A percentile compares a stretch with the other conserved stretches of the same genome.
These are phyloP conservation scores for Drosophila putrida DNA, from an alignment of 2,888 invertebrate genomes.

Conservation along the genomic window DNA sequence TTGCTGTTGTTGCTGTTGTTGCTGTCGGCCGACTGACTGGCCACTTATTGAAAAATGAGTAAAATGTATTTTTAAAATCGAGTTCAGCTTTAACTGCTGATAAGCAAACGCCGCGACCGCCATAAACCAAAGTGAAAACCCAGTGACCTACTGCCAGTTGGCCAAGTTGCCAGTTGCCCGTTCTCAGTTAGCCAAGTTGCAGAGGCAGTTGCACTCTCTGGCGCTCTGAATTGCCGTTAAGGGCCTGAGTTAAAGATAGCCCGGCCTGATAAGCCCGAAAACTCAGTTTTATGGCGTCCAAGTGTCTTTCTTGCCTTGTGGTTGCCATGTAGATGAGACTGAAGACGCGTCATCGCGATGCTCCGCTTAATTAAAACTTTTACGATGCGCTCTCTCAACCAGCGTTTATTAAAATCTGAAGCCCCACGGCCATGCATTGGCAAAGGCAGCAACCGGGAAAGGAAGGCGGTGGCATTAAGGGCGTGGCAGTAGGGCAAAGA, in stretches of 20 bases:
- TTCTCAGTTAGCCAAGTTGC: conserved; percentile 46
- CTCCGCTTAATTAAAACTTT: conserved; percentile 75
- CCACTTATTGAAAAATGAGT: conserved; percentile 74
- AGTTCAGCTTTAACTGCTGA: conserved; percentile 65
- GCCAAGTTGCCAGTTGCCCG: conserved; percentile 3
- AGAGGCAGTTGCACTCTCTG: conserved; percentile 16
- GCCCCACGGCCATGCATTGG: conserved; percentile 50
- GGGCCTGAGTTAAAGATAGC: conserved; percentile 37
- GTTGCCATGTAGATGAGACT: conserved; percentile 42
- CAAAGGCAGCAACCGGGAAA: neutral
- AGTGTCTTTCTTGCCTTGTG: conserved; percentile 29
- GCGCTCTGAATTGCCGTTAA: conserved; percentile 20
- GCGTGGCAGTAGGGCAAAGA: conserved; percentile 42
- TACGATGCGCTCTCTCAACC: conserved; percentile 49
- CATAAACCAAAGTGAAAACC: conserved; percentile 77
- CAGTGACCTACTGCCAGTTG: conserved; percentile 65
- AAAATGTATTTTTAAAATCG: conserved; percentile 69
- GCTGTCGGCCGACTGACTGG: conserved; percentile 24
- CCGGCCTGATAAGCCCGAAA: conserved; percentile 58
- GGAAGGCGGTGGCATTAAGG: conserved; percentile 11
- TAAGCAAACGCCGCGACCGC: conserved; percentile 63
- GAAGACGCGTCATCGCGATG: conserved; percentile 29
- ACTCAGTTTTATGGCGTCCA: conserved; percentile 59
- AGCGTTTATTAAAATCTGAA: conserved; percentile 74
- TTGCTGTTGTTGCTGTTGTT: neutral